Conservation (phyloP, 2,113 vertebrate genomes). For the Thamnaconus septentrionalis region DNA sequence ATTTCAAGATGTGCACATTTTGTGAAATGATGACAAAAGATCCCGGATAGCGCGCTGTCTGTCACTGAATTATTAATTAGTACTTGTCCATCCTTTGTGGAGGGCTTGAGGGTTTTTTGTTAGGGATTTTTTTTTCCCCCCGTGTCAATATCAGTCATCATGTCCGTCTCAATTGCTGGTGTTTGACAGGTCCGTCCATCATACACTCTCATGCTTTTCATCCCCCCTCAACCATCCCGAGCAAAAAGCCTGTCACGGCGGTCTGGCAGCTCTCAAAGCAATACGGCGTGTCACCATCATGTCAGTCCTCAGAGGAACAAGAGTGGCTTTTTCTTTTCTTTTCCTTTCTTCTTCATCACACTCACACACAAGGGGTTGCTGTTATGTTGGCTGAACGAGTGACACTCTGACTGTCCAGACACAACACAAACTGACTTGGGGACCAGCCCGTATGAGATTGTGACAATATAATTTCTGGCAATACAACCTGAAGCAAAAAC, state of each 20-base stretch:
- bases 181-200: slow-evolving; percentile 41
- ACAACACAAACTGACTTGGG: not conserved
- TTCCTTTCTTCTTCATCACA: too few relatives aligned
- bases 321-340: slow-evolving; percentile 5
- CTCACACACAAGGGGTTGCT: slow-evolving; percentile 11
- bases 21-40: slow-evolving; percentile 16
- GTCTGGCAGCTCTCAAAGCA: slow-evolving; percentile 35
- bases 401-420: slow-evolving; percentile 15
- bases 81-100: slow-evolving; percentile 22
- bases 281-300: slow-evolving; percentile 43
- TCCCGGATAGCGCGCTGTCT: not conserved
- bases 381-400: slow-evolving; percentile 11
- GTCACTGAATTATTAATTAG: slow-evolving; percentile 31
- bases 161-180: slow-evolving; percentile 28
- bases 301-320: slow-evolving; percentile 39
- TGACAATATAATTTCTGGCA: too few relatives aligned
- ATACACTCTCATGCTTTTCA: slow-evolving; percentile 39
- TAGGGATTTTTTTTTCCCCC: too few relatives aligned
- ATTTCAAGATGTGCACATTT: not conserved
- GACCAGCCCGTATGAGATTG: too few relatives aligned
- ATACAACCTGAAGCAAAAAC: too few relatives aligned
- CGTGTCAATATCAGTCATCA: slow-evolving; percentile 23
- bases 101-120: slow-evolving; percentile 33
- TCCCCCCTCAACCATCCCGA: slow-evolving; percentile 19
- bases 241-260: slow-evolving; percentile 33